Evolutionary conservation across 2,888 invertebrate genomes (phyloP), one percentile per base, ranked within the genome.

Genomic region (Phaedon cochleariae): DNA sequence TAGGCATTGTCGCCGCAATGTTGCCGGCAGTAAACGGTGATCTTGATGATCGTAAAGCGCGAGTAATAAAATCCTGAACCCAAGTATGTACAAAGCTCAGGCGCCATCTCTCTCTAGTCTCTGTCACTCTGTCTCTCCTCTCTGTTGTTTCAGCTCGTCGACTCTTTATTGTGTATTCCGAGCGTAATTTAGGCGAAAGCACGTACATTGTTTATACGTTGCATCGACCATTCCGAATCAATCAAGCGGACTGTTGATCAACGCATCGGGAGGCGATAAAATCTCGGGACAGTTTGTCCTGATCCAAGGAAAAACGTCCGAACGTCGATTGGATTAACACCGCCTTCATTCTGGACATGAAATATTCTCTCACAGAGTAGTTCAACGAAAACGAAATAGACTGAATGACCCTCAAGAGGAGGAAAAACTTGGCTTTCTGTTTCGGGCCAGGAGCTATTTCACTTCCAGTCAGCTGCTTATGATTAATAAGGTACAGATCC

Each of bases 11-110:
- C 74, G 74, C 76, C 74, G 72, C 70, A 73, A 73, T 72, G 71
- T 74, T 71, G 71, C 72, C 70, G 74, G 74, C 77, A 78, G 79
- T 80, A 80, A 80, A 80, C 76, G 76, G 75, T 72, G 78, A 80
- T 81, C 80, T 79, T 79, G 80, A 78, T 80, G 81, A 80, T 80
- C 81, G 81, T 81, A 81, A 81, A 81, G 79, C 72, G 77, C 73
- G 73, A 69, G 79, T 76, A 77, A 79, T 81, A 81, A 81, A 81
- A 79, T 60, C 67, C 71, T 72, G 72, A 74, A 76, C 72, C 74
- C 73, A 76, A 72, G 68, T 72, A 74, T 68, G 71, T 73, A 76
- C 73, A 73, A 74, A 74, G 74, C 69, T 53, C 68, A 59, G 57
- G 52, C 48, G 41, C 62, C 17, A n/a, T 48, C 37, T 34, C 34